Base-by-base conservation (phyloP, 2,113 vertebrate genomes). In the Leucoraja erinaceus region DNA sequence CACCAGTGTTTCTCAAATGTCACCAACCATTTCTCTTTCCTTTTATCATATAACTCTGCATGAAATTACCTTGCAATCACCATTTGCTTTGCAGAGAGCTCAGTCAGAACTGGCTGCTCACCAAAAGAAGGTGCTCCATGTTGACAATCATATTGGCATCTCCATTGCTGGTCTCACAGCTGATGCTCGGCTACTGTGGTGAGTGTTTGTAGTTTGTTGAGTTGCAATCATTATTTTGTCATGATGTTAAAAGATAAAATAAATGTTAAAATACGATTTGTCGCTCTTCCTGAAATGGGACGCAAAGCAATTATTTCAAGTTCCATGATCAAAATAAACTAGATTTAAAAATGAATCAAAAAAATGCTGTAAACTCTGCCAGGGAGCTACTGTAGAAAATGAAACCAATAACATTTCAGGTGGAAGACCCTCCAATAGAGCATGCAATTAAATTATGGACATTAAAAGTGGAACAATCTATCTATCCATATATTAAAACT, bases 121-220 rank as follows among this genome's bases (percentile, higher is more conserved):
- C 95, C 99, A 99, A 97, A 99, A 99, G 95, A 99, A 99, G 96
- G 99, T 99, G 95, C 97, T 99, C 12, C 96, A 99, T n/a, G 99
- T 99, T 92, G 99, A 99, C 95, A 99, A 97, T 96, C 99, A 99
- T 94, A 96, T 99, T 78, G 98, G 99, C 86, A 99, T 99, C 94
- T 99, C 99, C 93, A 99, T 99, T 93, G 99, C 99, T 88, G 99
- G 99, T 90, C 98, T 99, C 84, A 99, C 99, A 28, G 98, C 98
- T 79, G 99, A 99, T 94, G 99, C 99, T 93, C 96, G 98, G 93
- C 97, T 99, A 93, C 95, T 99, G 72, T 99, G 99, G 99, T 99
- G 94, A 95, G 96, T 96, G 68, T 93, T 75, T 11, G 10, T 86
- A 61, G 31, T 31, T 61, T 86, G 28, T 86, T 86, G 59, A 91